Conservation (phyloP, 2,113 vertebrate genomes). For the Macroglossus sobrinus region DNA sequence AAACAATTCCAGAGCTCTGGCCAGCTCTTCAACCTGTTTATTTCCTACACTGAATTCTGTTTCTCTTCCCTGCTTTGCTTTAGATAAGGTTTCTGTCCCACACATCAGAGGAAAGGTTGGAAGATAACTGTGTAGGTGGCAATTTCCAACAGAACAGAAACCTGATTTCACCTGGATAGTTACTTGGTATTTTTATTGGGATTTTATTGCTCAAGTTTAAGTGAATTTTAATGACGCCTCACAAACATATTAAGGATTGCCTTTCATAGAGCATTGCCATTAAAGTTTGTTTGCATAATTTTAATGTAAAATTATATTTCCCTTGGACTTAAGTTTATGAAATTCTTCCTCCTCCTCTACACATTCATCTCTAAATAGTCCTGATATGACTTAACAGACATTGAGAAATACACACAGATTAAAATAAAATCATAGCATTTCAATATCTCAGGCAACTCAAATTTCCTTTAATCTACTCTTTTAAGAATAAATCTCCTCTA, state of each 20-base stretch:
- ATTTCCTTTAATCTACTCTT: neutral
- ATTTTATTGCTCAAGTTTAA: slow-evolving; percentile 52
- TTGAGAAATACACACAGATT: slow-evolving; percentile 3
- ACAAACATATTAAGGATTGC: neutral
- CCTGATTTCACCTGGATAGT: slow-evolving; percentile 56
- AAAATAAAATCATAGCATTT: slow-evolving; percentile 23
- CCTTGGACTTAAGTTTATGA: neutral
- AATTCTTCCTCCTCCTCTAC: neutral
- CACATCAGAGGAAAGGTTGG: slow-evolving; percentile 33
- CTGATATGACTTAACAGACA: neutral
- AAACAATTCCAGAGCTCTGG: slow-evolving; percentile 44
- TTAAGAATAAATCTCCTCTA: too few relatives aligned
- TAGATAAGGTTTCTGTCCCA: slow-evolving; percentile 45
- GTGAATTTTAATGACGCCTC: slow-evolving; percentile 18
- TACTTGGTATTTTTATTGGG: slow-evolving; percentile 22
- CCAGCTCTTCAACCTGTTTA: slow-evolving; percentile 7
- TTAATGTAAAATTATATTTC: slow-evolving; percentile 14
- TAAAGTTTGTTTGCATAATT: slow-evolving; percentile 36
- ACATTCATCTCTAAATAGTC: neutral
- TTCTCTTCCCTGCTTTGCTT: slow-evolving; percentile 57
- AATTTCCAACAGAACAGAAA: slow-evolving; percentile 61
- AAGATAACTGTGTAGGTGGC: slow-evolving; percentile 52
- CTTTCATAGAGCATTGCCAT: slow-evolving; percentile 29
- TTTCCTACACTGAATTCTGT: neutral
- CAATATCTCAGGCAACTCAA: neutral